Base-by-base conservation (phyloP, 1,140 invertebrate genomes). In the Trachymyrmex septentrionalis region DNA sequence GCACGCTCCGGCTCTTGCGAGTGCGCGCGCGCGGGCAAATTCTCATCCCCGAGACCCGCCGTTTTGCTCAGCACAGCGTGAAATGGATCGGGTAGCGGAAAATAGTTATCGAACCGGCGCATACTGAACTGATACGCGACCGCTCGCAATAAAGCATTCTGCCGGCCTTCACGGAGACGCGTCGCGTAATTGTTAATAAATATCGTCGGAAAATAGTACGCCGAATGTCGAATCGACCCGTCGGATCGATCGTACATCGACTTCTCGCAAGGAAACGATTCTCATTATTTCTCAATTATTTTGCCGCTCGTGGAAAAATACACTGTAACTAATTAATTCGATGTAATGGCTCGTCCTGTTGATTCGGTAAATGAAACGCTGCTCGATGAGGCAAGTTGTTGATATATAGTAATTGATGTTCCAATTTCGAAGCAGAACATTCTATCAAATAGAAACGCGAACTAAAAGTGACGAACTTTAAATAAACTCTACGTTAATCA, bases 21-120 rank as follows among this genome's bases (percentile, higher is more conserved):
- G 76, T 44, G 72, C 76, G 84, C 30, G 38, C 48, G 73, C 75
- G 55, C 27, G 44, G 38, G 63, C 77, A 86, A 89, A 88, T 86
- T 86, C 84, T 72, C 84, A 24, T 86, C 82, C 82, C 76, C 50
- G 38, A 50, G 66, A 34, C 19, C 55, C 87, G 85, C 66, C 66
- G 55, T 89, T 90, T 90, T 87, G 85, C 38, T 80, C 87, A 63
- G 24, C 67, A n/a, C 34, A n/a, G 38, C 88, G 88, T 87, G 88
- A 90, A 90, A 90, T 89, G 77, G 87, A 90, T 89, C 88, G 72
- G 72, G 71, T 81, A 80, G 77, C 85, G 85, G 88, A 88, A 86
- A 90, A 90, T 78, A 87, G 87, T 89, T 77, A 89, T 90, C 88
- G 85, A 73, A 63, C 85, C 12, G 75, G 12, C 72, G 71, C 72